These are phyloP conservation scores for Montipora sp. DNA, from an alignment of 64 coral and sea anemone species.

Conservation along the genomic window DNA sequence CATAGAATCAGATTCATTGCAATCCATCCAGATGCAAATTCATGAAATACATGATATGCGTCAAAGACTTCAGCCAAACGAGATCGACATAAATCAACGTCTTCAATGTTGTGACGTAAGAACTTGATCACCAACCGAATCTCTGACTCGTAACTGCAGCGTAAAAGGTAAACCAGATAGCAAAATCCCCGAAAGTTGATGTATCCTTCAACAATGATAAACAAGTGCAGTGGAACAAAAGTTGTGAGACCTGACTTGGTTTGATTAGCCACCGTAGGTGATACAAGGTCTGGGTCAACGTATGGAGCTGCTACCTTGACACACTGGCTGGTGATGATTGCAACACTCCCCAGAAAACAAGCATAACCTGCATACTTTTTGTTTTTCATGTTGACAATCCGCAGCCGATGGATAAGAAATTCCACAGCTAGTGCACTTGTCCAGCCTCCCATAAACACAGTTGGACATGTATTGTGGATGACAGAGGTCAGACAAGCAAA, in stretches of 20 bases:
- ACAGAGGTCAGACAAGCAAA: conserved; percentile 76
- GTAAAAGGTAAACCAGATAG: conserved; percentile 78
- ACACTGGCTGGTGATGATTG: conserved; percentile 59
- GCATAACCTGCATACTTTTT: conserved; percentile 79
- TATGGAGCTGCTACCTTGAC: conserved; percentile 62
- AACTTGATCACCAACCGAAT: conserved; percentile 77
- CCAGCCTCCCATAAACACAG: conserved; percentile 80
- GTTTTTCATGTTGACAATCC: conserved; percentile 80
- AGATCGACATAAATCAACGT: conserved; percentile 84
- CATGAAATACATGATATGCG: conserved; percentile 85
- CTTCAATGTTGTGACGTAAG: conserved; percentile 63
- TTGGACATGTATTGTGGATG: conserved; percentile 63
- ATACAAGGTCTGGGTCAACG: conserved; percentile 73
- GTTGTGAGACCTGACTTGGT: conserved; percentile 5
- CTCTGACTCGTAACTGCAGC: conserved; percentile 92
- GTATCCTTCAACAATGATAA: conserved; percentile 76
- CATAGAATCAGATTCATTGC: conserved; percentile 72
- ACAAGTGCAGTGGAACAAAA: conserved; percentile 54
- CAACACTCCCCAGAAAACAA: conserved; percentile 40
- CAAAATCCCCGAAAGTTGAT: conserved; percentile 88
- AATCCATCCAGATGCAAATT: conserved; percentile 93
- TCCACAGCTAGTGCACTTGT: conserved; percentile 77
- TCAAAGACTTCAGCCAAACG: conserved; percentile 87
- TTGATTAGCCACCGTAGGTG: conserved; percentile 24
- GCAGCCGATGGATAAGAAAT: conserved; percentile 75